Evolutionary conservation across 2,888 invertebrate genomes (phyloP).

Genomic region (Raillietiella orientalis): DNA sequence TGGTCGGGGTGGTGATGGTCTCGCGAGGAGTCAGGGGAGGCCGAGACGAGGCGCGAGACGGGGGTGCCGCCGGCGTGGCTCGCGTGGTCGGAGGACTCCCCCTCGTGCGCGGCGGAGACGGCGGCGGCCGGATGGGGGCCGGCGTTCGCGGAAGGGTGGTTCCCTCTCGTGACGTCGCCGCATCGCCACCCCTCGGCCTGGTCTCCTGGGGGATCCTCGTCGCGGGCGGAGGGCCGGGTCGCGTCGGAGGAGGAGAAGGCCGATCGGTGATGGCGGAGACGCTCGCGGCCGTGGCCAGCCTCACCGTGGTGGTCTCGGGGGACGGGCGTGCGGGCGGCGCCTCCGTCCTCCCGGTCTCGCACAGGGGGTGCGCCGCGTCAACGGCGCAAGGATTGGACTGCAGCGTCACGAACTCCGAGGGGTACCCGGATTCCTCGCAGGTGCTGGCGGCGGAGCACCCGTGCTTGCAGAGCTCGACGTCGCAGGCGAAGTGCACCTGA

Average conservation of each 20-base stretch:
- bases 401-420: conserved; percentile 1
- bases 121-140: no score
- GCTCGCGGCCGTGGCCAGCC: conserved; percentile 5
- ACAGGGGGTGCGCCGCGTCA: conserved; percentile 2
- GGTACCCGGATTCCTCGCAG: conserved; percentile 6
- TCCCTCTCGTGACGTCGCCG: no score
- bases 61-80: conserved; percentile 2
- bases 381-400: background rate
- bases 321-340: background rate
- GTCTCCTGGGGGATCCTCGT: background rate
- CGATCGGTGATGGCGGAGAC: conserved; percentile 2
- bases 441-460: conserved; percentile 7
- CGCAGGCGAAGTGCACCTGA: conserved; percentile 8
- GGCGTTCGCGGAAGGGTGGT: no score
- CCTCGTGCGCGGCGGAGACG: background rate
- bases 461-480: conserved; percentile 8
- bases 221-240: background rate
- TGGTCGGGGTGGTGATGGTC: no score
- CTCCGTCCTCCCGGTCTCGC: conserved; percentile 1
- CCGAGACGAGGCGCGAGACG: conserved; percentile 1
- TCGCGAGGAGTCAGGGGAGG: conserved; percentile 5
- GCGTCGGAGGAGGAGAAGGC: background rate
- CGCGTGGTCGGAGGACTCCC: background rate
- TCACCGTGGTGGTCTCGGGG: conserved; percentile 1
- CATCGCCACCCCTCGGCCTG: no score